A percentile compares a stretch with the other conserved stretches of the same genome.
phyloP scores from a whole-genome alignment of 2,113 vertebrate genomes.

The Hippolais icterina region DNA sequence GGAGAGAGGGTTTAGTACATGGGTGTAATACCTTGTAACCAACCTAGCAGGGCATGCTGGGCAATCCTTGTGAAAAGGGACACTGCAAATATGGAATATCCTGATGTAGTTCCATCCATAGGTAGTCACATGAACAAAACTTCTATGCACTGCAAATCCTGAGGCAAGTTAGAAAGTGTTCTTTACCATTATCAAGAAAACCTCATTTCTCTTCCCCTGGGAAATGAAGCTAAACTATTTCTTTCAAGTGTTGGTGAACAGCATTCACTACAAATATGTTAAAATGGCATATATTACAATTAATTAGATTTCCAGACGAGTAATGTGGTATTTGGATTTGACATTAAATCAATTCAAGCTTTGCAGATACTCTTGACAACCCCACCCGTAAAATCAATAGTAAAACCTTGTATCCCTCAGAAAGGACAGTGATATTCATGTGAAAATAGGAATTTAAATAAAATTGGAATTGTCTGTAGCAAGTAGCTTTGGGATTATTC shows the following conservation, averaged over 20 bases:
- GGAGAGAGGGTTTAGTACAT: neutral
- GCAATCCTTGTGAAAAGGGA: neutral
- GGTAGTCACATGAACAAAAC: neutral
- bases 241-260: neutral
- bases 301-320: slow-evolving; percentile 71
- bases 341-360: slow-evolving; percentile 73
- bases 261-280: slow-evolving; percentile 48
- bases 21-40: neutral
- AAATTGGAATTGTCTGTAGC: slow-evolving; percentile 36
- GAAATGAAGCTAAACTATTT: slow-evolving; percentile 2
- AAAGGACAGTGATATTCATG: slow-evolving; percentile 59
- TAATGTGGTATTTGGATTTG: slow-evolving; percentile 72
- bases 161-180: neutral
- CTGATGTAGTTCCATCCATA: neutral
- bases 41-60: neutral
- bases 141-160: neutral
- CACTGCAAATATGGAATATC: neutral
- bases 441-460: slow-evolving; percentile 53
- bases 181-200: neutral
- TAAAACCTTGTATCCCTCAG: slow-evolving; percentile 50
- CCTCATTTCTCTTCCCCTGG: neutral
- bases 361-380: slow-evolving; percentile 55
- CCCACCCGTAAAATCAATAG: slow-evolving; percentile 64
- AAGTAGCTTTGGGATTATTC: slow-evolving; percentile 30
- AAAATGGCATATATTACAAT: slow-evolving; percentile 65